A percentile compares a stretch with the other conserved stretches of the same genome.
These are phyloP conservation scores for Brachionus manjavacas DNA, from an alignment of 1,140 invertebrate species.

Conservation along the genomic window DNA sequence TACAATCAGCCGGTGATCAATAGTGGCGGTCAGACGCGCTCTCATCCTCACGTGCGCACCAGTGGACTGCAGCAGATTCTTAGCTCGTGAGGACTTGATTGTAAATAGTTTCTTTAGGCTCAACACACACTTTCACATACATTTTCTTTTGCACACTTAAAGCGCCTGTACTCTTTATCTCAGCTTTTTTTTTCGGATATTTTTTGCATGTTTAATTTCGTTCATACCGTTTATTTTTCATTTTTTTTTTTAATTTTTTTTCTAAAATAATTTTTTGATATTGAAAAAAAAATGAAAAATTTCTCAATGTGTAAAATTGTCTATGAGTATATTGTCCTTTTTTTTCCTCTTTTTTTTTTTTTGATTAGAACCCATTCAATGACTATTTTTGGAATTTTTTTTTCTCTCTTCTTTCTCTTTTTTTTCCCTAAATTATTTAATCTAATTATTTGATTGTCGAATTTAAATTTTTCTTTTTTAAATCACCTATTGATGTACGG, in stretches of 20 bases:
- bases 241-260: neutral
- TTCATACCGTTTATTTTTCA: neutral
- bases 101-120: neutral
- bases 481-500: neutral
- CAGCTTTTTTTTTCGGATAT: neutral
- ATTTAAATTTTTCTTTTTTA: neutral
- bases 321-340: no score
- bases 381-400: neutral
- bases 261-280: neutral
- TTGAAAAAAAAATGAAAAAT: neutral
- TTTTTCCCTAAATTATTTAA: neutral
- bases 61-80: neutral
- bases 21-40: neutral
- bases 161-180: neutral
- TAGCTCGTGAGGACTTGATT: neutral
- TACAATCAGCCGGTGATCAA: slow-evolving; percentile 18
- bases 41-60: neutral
- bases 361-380: neutral
- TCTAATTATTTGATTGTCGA: neutral
- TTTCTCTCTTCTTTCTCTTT: neutral
- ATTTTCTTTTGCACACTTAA: neutral
- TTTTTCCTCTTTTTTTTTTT: no score
- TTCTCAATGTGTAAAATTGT: no score
- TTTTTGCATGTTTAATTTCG: neutral
- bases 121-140: no score